Evolutionary conservation across 2,888 invertebrate species (phyloP).

Genomic region (Hedya salicella): DNA sequence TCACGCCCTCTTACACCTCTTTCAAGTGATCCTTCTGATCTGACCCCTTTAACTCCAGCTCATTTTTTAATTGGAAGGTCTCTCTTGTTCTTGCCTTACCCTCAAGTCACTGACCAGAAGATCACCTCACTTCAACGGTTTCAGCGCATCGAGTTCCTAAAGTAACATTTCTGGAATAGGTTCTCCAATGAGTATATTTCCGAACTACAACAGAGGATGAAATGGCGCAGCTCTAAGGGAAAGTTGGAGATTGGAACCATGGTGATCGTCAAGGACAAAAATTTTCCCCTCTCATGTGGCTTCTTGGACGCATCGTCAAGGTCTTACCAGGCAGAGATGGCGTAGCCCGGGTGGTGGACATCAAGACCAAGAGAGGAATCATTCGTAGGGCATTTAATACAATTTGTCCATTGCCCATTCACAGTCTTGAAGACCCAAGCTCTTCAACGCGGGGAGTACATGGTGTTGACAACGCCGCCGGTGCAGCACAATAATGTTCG

Average conservation of each 20-base stretch:
- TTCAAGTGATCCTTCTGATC: constrained; percentile 24
- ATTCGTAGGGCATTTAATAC: no score
- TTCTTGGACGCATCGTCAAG: no score
- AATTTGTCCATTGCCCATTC: no score
- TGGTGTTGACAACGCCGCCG: not conserved
- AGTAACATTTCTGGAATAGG: constrained; percentile 35
- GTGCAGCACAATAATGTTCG: no score
- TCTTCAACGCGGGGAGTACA: not conserved
- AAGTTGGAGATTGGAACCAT: constrained; percentile 10
- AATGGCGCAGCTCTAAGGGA: constrained; percentile 25
- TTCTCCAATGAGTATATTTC: constrained; percentile 33
- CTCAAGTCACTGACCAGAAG: constrained; percentile 1
- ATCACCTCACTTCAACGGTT: no score
- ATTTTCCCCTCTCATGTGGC: no score
- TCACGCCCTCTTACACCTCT: no score
- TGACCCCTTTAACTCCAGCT: no score
- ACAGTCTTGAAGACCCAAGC: not conserved
- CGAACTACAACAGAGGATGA: constrained; percentile 30
- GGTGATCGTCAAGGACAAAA: constrained; percentile 33
- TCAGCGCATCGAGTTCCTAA: constrained; percentile 25
- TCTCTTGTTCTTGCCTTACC: constrained; percentile 3
- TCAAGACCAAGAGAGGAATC: no score
- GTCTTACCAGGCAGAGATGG: no score
- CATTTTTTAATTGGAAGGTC: constrained; percentile 20
- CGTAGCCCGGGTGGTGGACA: no score